Percentiles rank a stretch among this genome's conserved stretches.
Conservation (phyloP, 1,140 invertebrate species). For the Saccostrea cuccullata region DNA sequence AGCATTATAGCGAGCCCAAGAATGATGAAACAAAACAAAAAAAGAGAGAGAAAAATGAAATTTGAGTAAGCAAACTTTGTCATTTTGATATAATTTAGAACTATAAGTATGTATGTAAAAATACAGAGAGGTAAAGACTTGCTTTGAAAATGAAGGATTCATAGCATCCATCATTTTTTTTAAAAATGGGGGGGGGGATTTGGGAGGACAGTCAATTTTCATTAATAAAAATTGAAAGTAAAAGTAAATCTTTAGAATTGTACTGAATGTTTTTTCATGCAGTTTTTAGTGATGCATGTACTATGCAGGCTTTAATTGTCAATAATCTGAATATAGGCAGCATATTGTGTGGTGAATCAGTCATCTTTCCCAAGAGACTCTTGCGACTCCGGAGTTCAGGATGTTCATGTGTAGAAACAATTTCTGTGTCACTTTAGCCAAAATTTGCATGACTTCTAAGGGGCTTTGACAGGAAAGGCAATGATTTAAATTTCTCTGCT, state of each 20-base stretch:
- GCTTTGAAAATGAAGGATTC: neutral
- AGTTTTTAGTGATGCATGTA: neutral
- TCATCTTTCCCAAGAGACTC: neutral
- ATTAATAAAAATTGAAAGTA: neutral
- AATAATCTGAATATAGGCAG: neutral
- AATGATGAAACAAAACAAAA: neutral
- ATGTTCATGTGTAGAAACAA: conserved; percentile 13
- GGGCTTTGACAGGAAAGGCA: neutral
- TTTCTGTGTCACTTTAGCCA: neutral
- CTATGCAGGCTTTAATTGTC: neutral
- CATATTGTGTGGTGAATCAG: neutral
- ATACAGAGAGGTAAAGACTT: neutral
- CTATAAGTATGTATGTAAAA: neutral
- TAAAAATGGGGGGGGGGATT: neutral
- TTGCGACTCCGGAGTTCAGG: neutral
- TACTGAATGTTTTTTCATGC: neutral
- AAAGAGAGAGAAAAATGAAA: neutral
- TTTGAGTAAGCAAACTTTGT: neutral
- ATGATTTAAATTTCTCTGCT: neutral
- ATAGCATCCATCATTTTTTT: neutral
- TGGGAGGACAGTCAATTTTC: neutral
- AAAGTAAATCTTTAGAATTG: neutral
- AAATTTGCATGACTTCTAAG: neutral
- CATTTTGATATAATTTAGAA: neutral
- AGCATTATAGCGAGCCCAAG: neutral